A percentile compares a stretch with the other conserved stretches of the same genome.
These are phyloP conservation scores for Xestia sexstrigata DNA, from an alignment of 2,888 invertebrate genomes.

Conservation along the genomic window DNA sequence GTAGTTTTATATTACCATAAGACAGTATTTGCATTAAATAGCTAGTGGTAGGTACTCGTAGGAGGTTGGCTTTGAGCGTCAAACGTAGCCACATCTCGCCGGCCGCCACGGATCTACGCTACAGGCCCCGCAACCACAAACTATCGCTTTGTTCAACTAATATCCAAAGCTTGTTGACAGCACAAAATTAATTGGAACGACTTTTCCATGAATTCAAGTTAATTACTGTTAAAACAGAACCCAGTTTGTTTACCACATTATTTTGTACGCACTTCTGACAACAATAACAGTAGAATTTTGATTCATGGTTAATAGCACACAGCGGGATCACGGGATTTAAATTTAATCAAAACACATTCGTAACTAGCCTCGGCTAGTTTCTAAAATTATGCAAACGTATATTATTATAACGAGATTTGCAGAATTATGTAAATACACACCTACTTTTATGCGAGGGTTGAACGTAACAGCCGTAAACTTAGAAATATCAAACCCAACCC, in stretches of 20 bases:
- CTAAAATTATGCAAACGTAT: constrained; percentile 57
- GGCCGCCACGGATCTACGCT: constrained; percentile 10
- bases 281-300: constrained; percentile 8
- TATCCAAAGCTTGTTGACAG: constrained; percentile 41
- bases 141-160: constrained; percentile 52
- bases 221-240: constrained; percentile 17
- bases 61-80: constrained; percentile 31
- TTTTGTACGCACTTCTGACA: constrained; percentile 4
- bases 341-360: constrained; percentile 55
- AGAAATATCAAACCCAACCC: constrained; percentile 64
- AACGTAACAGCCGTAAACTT: constrained; percentile 60
- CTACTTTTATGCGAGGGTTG: constrained; percentile 63
- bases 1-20: constrained; percentile 59
- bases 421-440: constrained; percentile 66
- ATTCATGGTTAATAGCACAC: constrained; percentile 36
- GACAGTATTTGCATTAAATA: constrained; percentile 60
- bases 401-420: constrained; percentile 63
- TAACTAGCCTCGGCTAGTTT: constrained; percentile 38
- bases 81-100: constrained; percentile 44
- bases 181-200: constrained; percentile 44
- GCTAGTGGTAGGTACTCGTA: constrained; percentile 25
- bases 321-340: constrained; percentile 44
- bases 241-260: constrained; percentile 29
- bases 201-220: constrained; percentile 34
- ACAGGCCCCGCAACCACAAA: constrained; percentile 44